Conservation (phyloP, 2,113 vertebrate genomes). For the Periophthalmodon schlosseri region DNA sequence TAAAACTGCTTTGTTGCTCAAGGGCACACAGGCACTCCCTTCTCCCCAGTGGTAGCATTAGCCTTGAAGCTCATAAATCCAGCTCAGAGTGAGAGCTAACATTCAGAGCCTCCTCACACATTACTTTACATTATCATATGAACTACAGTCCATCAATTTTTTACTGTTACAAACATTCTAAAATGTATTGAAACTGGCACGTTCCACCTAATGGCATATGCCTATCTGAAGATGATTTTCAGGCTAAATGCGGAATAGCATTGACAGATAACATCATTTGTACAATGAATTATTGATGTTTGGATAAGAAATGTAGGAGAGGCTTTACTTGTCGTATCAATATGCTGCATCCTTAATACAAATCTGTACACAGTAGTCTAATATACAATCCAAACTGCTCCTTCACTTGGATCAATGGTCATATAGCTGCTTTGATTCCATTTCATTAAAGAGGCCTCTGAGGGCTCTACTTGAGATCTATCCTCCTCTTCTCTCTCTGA, state of each 20-base stretch:
- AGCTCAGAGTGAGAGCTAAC: slow-evolving; percentile 23
- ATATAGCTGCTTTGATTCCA: slow-evolving; percentile 8
- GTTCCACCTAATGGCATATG: neutral
- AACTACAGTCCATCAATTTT: neutral
- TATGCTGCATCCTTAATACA: neutral
- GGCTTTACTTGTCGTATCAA: neutral
- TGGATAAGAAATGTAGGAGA: neutral
- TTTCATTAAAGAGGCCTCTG: slow-evolving; percentile 35
- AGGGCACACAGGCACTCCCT: slow-evolving; percentile 40
- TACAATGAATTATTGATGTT: neutral
- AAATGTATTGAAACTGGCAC: too few relatives aligned
- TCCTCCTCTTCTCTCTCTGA: slow-evolving; percentile 14
- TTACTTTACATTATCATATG: neutral
- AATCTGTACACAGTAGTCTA: neutral
- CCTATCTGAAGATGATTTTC: too few relatives aligned
- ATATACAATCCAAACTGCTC: neutral
- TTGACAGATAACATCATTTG: too few relatives aligned
- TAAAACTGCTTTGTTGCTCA: slow-evolving; percentile 27
- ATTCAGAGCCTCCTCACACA: slow-evolving; percentile 12
- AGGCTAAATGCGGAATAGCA: too few relatives aligned
- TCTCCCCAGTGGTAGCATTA: slow-evolving; percentile 19
- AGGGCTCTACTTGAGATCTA: slow-evolving; percentile 9
- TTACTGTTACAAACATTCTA: neutral
- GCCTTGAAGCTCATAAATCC: slow-evolving; percentile 35
- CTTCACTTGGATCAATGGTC: slow-evolving; percentile 1